Conservation (phyloP, 2,797 vertebrate genomes). For the Prionace glauca region DNA sequence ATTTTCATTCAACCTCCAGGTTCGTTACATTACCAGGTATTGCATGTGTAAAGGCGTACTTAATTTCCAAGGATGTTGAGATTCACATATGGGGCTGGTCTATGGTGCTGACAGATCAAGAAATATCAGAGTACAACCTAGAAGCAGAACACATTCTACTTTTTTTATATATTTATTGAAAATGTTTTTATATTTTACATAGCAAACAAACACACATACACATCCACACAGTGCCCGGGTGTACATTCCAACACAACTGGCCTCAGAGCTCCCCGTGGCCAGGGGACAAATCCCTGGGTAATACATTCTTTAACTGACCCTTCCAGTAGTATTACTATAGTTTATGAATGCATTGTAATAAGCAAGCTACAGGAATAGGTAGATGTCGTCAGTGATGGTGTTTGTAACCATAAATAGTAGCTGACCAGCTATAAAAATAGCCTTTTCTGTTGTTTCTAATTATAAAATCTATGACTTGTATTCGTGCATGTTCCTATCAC, state of each 20-base stretch:
- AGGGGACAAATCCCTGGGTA: background rate
- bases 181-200: too few species aligned
- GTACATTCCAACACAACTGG: too few species aligned
- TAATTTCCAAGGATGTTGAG: too few species aligned
- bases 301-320: background rate
- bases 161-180: too few species aligned
- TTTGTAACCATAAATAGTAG: conserved; percentile 27
- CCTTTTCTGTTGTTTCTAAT: conserved; percentile 16
- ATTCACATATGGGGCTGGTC: background rate
- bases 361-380: background rate
- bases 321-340: background rate
- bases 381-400: background rate
- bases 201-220: too few species aligned
- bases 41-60: background rate
- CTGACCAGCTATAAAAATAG: background rate
- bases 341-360: background rate
- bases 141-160: background rate
- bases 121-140: background rate
- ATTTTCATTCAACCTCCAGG: background rate
- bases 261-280: too few species aligned
- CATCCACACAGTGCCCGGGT: too few species aligned
- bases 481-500: background rate
- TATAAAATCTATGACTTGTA: background rate
- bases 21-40: background rate
- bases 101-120: background rate